Conservation (phyloP, 2,888 invertebrate genomes). For the Polymixis lichenea region DNA sequence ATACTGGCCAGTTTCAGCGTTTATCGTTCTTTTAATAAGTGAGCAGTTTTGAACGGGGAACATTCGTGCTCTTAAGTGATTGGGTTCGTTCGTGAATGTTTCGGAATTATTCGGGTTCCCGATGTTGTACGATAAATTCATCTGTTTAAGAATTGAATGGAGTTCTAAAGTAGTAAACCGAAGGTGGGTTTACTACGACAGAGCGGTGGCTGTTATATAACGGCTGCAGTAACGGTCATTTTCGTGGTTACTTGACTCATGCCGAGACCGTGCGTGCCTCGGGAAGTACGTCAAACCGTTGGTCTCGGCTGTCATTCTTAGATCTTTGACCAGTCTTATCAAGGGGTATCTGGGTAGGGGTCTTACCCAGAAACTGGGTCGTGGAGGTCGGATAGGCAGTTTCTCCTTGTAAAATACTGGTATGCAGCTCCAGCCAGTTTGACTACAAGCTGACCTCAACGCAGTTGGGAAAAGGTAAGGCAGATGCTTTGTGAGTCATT, state of each 20-base stretch:
- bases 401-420: too few species aligned
- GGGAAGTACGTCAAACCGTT: background rate
- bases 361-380: too few species aligned
- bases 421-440: too few species aligned
- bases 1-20: slow-evolving; percentile 10
- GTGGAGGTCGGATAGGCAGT: background rate
- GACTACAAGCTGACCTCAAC: too few species aligned
- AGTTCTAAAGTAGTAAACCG: background rate
- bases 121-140: slow-evolving; percentile 30
- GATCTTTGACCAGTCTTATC: background rate
- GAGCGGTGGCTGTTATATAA: too few species aligned
- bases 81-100: background rate
- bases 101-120: slow-evolving; percentile 7
- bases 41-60: slow-evolving; percentile 4
- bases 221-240: too few species aligned
- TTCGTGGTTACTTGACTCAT: background rate
- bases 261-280: background rate
- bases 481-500: too few species aligned
- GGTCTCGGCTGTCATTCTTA: too few species aligned
- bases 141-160: slow-evolving; percentile 1
- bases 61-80: slow-evolving; percentile 8
- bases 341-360: too few species aligned
- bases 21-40: slow-evolving; percentile 10
- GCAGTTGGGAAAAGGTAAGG: too few species aligned
- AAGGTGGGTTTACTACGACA: too few species aligned